Evolutionary conservation across 2,797 vertebrate genomes (phyloP).

Genomic region (Tauraco hartlaubi): DNA sequence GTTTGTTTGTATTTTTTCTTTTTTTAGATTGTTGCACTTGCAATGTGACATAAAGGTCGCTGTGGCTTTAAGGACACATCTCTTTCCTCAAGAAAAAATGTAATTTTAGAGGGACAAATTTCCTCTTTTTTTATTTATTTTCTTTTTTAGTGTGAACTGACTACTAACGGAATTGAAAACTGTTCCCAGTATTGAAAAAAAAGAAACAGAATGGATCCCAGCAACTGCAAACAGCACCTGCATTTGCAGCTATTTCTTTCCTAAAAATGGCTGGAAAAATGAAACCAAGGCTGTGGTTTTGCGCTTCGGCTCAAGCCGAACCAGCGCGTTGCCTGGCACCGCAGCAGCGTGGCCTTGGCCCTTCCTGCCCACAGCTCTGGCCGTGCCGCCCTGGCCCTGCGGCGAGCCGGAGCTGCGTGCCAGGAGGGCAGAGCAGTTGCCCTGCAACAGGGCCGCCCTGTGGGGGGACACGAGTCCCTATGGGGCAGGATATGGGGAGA

Average conservation of each 20-base stretch:
- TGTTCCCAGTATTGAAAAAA: not conserved
- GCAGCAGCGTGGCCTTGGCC: not conserved
- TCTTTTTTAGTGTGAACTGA: not conserved
- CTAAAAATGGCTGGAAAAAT: not conserved
- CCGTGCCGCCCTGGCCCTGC: rapidly evolving
- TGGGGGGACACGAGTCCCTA: not conserved
- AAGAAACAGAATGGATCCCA: not conserved
- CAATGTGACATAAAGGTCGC: not conserved
- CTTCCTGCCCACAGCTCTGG: not conserved
- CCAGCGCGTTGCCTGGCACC: rapidly evolving
- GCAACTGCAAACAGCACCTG: not conserved
- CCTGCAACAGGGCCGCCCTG: not conserved
- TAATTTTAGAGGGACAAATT: not conserved
- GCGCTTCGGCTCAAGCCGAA: not conserved
- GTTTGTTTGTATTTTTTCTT: too few relatives aligned
- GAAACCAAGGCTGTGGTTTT: not conserved
- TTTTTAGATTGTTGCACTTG: not conserved
- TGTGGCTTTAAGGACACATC: not conserved
- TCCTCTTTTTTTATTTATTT: not conserved
- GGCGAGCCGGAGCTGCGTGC: rapidly evolving
- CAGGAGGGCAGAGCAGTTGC: not conserved
- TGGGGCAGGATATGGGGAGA: not conserved
- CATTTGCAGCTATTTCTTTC: not conserved
- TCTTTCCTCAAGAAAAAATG: not conserved
- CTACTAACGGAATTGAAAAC: not conserved